These are phyloP conservation scores for Rousettus madagascariensis DNA, from an alignment of 2,797 vertebrate genomes.

Conservation along the genomic window DNA sequence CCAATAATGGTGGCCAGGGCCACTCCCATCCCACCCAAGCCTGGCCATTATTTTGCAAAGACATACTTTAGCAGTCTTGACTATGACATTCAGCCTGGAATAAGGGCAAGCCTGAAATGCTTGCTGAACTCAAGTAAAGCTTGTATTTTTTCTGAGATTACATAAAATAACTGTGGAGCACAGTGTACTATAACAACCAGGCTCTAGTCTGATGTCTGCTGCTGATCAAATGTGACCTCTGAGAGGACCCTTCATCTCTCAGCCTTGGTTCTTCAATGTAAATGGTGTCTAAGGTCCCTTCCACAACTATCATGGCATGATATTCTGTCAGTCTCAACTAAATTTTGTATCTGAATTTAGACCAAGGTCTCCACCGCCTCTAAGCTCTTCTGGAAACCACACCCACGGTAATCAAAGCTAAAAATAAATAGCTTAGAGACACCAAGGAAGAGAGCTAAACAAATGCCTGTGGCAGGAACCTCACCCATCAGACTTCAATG, in stretches of 20 bases:
- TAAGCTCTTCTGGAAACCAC: conserved; percentile 28
- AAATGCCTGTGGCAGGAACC: neutral
- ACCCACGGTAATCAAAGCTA: conserved; percentile 44
- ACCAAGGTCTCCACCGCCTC: neutral
- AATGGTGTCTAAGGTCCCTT: neutral
- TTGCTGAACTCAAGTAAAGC: neutral
- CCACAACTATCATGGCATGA: neutral
- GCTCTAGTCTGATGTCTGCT: neutral
- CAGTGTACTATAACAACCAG: neutral
- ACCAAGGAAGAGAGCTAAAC: conserved; percentile 18
- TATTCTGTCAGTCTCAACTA: neutral
- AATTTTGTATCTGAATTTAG: conserved; percentile 17
- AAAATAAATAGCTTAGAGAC: conserved; percentile 27
- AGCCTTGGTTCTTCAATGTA: neutral
- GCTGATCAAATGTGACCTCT: neutral
- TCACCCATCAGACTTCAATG: neutral
- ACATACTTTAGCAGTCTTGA: neutral
- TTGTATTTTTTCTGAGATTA: neutral
- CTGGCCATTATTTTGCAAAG: neutral
- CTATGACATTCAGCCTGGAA: neutral
- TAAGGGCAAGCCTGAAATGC: neutral
- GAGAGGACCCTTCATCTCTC: neutral
- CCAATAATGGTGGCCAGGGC: neutral
- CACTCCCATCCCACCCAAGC: neutral
- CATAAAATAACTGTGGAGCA: neutral